These are phyloP conservation scores for Irena cyanogastra DNA, from an alignment of 2,113 vertebrate genomes.

Conservation along the genomic window DNA sequence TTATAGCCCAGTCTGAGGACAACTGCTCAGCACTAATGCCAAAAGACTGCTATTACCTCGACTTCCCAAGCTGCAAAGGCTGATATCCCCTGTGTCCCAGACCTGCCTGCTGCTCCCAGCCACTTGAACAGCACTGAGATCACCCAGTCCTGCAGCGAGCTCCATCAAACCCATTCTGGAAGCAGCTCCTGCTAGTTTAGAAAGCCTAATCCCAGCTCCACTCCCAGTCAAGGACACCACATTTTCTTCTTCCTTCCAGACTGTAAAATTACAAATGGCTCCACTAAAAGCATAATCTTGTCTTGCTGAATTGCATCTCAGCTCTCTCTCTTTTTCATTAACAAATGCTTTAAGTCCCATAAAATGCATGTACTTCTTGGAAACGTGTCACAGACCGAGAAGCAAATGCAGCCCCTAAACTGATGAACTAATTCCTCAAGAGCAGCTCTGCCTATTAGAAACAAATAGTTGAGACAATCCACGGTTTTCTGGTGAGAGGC, in stretches of 20 bases:
- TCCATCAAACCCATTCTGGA: background rate
- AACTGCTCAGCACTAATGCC: background rate
- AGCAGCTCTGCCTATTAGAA: background rate
- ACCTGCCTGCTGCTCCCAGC: background rate
- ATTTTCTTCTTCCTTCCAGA: background rate
- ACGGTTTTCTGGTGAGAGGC: background rate
- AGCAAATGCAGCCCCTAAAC: background rate
- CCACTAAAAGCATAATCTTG: constrained; percentile 38
- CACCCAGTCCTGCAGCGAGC: background rate
- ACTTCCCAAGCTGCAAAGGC: background rate
- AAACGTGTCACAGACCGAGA: background rate
- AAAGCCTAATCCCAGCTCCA: background rate
- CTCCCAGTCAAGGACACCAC: background rate
- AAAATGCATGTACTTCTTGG: constrained; percentile 1
- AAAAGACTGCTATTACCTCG: background rate
- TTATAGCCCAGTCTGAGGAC: background rate
- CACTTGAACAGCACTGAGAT: background rate
- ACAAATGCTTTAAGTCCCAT: constrained; percentile 17
- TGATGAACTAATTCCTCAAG: background rate
- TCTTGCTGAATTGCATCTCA: background rate
- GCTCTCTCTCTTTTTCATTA: constrained; percentile 16
- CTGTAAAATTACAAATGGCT: background rate
- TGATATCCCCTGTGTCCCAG: background rate
- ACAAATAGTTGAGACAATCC: background rate
- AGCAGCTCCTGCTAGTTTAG: background rate